Conservation (phyloP, 2,113 vertebrate species). For the Python bivittatus region DNA sequence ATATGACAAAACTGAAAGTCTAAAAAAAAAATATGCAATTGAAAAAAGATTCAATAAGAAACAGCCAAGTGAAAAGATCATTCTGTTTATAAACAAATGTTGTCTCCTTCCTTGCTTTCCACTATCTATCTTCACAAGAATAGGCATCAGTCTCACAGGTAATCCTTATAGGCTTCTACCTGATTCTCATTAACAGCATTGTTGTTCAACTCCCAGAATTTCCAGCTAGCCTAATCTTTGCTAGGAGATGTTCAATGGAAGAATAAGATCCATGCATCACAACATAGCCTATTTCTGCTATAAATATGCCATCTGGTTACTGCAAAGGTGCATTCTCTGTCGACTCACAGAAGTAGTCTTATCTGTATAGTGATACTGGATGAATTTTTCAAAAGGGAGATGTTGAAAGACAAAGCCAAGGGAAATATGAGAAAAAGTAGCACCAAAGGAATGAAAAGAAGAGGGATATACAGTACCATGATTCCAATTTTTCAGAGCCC, state of each 20-base stretch:
- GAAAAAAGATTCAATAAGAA: neutral
- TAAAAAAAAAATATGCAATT: conserved; percentile 19
- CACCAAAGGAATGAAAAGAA: neutral
- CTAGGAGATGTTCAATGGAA: neutral
- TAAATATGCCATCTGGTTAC: neutral
- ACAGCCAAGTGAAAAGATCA: neutral
- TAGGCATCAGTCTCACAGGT: neutral
- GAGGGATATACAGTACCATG: neutral
- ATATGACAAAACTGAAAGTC: no score
- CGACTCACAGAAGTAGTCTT: neutral
- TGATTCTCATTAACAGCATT: neutral
- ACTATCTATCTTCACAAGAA: neutral
- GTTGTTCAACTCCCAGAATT: neutral
- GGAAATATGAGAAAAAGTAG: neutral
- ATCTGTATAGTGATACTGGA: neutral
- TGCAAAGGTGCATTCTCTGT: neutral
- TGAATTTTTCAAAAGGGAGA: neutral
- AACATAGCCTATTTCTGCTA: neutral
- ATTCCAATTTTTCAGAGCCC: neutral
- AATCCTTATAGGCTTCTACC: neutral
- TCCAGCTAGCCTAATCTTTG: neutral
- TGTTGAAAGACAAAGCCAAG: neutral
- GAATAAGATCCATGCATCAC: neutral
- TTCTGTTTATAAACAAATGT: neutral
- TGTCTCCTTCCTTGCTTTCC: neutral